A percentile compares a stretch with the other conserved stretches of the same genome.
phyloP scores from a whole-genome alignment of 2,113 vertebrate species.

The Ciconia stormi region DNA sequence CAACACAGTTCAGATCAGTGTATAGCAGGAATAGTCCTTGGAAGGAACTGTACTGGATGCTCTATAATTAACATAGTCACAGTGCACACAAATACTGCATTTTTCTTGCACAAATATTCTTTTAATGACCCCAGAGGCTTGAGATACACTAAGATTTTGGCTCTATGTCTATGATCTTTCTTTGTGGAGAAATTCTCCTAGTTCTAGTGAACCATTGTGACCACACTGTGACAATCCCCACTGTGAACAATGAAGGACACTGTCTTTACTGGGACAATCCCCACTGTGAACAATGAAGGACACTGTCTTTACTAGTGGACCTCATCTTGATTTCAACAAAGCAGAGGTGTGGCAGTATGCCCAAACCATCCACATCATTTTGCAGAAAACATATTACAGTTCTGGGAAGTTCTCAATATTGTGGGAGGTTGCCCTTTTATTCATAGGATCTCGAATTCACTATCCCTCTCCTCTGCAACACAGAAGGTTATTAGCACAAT shows the following conservation, averaged over 20 bases:
- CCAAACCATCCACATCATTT: not conserved
- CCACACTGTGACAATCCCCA: not conserved
- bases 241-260: not conserved
- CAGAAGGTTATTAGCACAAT: constrained; percentile 8
- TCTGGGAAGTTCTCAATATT: not conserved
- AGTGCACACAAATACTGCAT: not conserved
- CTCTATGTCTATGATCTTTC: not conserved
- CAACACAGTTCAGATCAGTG: not conserved
- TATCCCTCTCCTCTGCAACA: not conserved
- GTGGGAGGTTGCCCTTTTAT: not conserved
- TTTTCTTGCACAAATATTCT: not conserved
- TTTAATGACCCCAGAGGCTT: not conserved
- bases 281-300: not conserved
- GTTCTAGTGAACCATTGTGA: not conserved
- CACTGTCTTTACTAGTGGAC: not conserved
- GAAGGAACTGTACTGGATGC: not conserved
- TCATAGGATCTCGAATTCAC: not conserved
- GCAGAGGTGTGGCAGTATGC: not conserved
- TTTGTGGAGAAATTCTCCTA: not conserved
- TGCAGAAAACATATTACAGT: not conserved
- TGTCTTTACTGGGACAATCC: not conserved
- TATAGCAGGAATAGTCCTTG: not conserved
- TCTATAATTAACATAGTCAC: not conserved
- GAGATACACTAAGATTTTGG: not conserved
- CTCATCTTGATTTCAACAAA: not conserved